Evolutionary conservation across 2,888 invertebrate species (phyloP).

Genomic region (Aricia artaxerxes): DNA sequence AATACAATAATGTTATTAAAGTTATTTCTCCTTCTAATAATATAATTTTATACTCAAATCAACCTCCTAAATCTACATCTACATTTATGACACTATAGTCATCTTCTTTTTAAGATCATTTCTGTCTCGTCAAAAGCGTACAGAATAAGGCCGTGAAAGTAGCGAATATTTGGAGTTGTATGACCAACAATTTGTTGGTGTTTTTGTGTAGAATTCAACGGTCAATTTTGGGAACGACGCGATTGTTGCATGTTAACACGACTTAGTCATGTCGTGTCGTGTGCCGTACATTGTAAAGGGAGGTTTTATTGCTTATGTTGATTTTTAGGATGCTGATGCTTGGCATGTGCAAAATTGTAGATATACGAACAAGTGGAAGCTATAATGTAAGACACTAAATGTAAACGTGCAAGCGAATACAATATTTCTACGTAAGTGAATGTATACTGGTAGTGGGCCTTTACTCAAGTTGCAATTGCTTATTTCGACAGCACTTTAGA

Average conservation of each 20-base stretch:
- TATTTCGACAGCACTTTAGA: too few species aligned
- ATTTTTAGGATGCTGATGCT: neutral
- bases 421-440: too few species aligned
- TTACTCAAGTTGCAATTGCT: too few species aligned
- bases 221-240: slow-evolving; percentile 49
- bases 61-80: neutral
- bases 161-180: slow-evolving; percentile 10
- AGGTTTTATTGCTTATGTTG: neutral
- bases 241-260: slow-evolving; percentile 31
- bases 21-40: neutral
- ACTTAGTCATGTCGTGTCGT: slow-evolving; percentile 30
- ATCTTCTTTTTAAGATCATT: neutral
- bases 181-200: slow-evolving; percentile 38
- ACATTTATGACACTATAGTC: neutral
- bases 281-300: neutral
- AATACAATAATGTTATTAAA: neutral
- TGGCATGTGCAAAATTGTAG: neutral
- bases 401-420: too few species aligned
- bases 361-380: neutral
- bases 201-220: slow-evolving; percentile 48
- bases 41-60: neutral
- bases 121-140: neutral
- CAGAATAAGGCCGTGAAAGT: slow-evolving; percentile 11
- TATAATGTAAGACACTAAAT: too few species aligned
- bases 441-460: too few species aligned